Evolutionary conservation across 2,888 invertebrate genomes (phyloP).

Genomic region (Chymomyza fuscimana): DNA sequence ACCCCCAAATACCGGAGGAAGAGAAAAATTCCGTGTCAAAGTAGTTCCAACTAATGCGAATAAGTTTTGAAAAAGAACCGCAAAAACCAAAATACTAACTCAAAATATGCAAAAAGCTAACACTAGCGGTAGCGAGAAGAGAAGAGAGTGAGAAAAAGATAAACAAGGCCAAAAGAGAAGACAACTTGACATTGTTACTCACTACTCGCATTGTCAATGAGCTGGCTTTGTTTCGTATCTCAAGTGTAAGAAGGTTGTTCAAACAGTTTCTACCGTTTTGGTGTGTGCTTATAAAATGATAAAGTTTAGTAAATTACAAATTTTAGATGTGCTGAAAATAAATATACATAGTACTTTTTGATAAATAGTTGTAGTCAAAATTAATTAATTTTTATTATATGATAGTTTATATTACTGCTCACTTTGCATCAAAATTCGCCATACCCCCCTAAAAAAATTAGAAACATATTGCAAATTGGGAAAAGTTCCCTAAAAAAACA

Average conservation of each 20-base stretch:
- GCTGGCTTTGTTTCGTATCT: background rate
- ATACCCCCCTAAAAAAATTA: too few relatives aligned
- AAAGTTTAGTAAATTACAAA: too few relatives aligned
- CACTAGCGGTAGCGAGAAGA: background rate
- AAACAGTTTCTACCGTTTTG: background rate
- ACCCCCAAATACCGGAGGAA: too few relatives aligned
- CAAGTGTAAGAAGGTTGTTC: background rate
- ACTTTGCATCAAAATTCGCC: too few relatives aligned
- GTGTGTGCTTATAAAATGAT: too few relatives aligned
- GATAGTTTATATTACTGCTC: too few relatives aligned
- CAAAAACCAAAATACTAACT: constrained; percentile 42
- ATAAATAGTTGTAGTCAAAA: too few relatives aligned
- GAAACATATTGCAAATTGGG: too few relatives aligned
- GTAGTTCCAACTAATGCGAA: constrained; percentile 46
- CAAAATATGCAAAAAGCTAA: constrained; percentile 22
- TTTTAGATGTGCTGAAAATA: too few relatives aligned
- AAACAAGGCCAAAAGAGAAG: background rate
- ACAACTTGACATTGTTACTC: background rate
- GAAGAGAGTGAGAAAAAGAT: background rate
- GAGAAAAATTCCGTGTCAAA: constrained; percentile 28
- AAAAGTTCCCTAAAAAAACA: too few relatives aligned
- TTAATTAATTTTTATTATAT: too few relatives aligned
- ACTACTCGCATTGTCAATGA: background rate
- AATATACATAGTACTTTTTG: too few relatives aligned
- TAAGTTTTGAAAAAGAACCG: constrained; percentile 34